Evolutionary conservation across 2,113 vertebrate species (phyloP), one percentile per base, ranked within the genome.

Genomic region (Anser brachyrhynchus): DNA sequence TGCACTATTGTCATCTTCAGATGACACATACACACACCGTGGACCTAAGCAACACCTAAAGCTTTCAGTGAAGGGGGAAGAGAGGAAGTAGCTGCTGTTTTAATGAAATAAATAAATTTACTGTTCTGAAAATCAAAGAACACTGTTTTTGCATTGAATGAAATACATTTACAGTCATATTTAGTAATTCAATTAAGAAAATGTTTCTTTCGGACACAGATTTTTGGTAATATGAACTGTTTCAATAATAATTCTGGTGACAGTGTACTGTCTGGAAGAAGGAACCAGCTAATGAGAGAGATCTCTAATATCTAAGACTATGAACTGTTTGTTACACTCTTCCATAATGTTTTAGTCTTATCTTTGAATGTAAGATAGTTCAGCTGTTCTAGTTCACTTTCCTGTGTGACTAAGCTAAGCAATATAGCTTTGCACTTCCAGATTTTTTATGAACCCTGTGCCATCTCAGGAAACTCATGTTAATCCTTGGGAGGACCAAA

Each of bases 401-500:
- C 28, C 23, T 76, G 29, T 14, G 8, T 71, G 33, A 69, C 22
- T 74, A 58, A 88, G 39, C 28, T 69, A 65, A 87, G 44, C 31
- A 66, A 39, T 76, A 61, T 15, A 61, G 23, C 39, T 95, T 84
- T 92, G 55, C 44, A 66, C 12, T 66, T 87, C 57, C 26, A 81
- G 57, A 66, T 70, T 77, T 90, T 67, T 91, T 67, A 33, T 35
- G 78, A 62, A 70, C 16, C 5, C 21, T 7, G 41, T 61, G 35
- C 13, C 16, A 31, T 41, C 84, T 80, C 72, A 93, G 31, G 54
- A 92, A 95, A 91, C 19, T 22, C 31, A 80, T 29, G 15, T 71
- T 85, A 92, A 83, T 92, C 55, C 72, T 71, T 70, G 51, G n/a
- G 55, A 93, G 44, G 72, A 91, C 67, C 28, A 72, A 67, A 93